A percentile compares a stretch with the other conserved stretches of the same genome.
Evolutionary conservation across 2,113 vertebrate species (phyloP).

Genomic region (Pseudorhombus dupliciocellatus): DNA sequence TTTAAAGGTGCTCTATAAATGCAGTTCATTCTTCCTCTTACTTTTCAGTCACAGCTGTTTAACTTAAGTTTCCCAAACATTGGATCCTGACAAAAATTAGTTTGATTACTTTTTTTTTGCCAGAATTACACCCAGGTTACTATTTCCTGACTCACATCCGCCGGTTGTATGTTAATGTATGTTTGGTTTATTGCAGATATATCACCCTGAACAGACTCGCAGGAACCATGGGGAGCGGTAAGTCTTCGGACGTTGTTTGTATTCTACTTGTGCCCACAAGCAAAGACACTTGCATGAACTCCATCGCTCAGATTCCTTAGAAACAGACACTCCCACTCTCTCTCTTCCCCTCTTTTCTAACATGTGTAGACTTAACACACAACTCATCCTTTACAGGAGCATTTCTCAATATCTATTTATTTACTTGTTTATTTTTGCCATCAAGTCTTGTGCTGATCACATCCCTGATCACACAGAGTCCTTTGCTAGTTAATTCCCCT

Average conservation of each 20-base stretch:
- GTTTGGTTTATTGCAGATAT: constrained; percentile 54
- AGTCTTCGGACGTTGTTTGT: constrained; percentile 34
- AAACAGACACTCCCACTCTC: background rate
- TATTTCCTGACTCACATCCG: background rate
- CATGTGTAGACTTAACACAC: background rate
- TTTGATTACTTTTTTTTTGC: too few relatives aligned
- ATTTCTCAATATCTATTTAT: background rate
- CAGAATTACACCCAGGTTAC: background rate
- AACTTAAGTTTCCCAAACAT: too few relatives aligned
- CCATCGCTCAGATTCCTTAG: background rate
- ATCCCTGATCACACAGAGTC: constrained; percentile 11
- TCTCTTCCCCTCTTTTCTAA: background rate
- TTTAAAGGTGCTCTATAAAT: too few relatives aligned
- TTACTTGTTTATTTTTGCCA: background rate
- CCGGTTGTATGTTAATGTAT: constrained; percentile 8
- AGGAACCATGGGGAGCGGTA: constrained; percentile 81
- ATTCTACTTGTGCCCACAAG: background rate
- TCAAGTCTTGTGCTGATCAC: constrained; percentile 4
- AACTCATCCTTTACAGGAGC: constrained; percentile 1
- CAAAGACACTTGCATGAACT: background rate
- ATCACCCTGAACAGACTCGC: constrained; percentile 41
- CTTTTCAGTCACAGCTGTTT: background rate
- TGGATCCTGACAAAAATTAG: too few relatives aligned
- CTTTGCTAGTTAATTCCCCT: background rate
- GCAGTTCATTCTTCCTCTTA: background rate